Evolutionary conservation across 1,140 invertebrate species (phyloP), one percentile per base, ranked within the genome.

Genomic region (Saccostrea glomerata): DNA sequence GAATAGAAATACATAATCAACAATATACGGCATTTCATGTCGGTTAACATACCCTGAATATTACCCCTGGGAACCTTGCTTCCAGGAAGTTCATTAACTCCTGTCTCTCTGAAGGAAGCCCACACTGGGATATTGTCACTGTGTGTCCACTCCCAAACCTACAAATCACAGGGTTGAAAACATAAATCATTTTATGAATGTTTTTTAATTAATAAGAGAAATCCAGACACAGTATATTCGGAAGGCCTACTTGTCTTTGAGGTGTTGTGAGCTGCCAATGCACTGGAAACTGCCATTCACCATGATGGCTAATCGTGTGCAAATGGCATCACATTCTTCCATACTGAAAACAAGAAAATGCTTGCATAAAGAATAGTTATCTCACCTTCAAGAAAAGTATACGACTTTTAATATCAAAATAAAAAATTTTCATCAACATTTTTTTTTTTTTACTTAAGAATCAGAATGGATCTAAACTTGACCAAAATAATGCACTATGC

Each of bases 141-240:
- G 96, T 97, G 94, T 97, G 97, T 2, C 97, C 97, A 90, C 97
- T 96, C 25, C 97, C 97, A 92, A 97, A 98, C 93, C 97, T 97
- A 88, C 47, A 91, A 86, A 77, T n/a, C 20, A 17, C 15, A 66
- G 60, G n/a, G 7, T 13, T 17, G 15, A 40, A 2, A 15, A 15
- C 12, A 60, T 2, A 23, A 40, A 23, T 47, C 47, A 47, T 47
- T 47, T 47, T 0, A n/a, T 3, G 54, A 30, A 36, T 20, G 17
- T 36, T 47, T 58, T 20, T 17, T 11, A 23, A 20, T 25, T 87
- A 56, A 25, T 0, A 36, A 73, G 6, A 47, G 1, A 2, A 7
- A 47, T 47, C 1, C 1, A 47, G 9, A 47, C 47, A 47, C 6
- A 7, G 5, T 47, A 47, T 6, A 47, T 47, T 13, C 9, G 30